Evolutionary conservation across 2,888 invertebrate genomes (phyloP).

Genomic region (Dichetophora obliterata): DNA sequence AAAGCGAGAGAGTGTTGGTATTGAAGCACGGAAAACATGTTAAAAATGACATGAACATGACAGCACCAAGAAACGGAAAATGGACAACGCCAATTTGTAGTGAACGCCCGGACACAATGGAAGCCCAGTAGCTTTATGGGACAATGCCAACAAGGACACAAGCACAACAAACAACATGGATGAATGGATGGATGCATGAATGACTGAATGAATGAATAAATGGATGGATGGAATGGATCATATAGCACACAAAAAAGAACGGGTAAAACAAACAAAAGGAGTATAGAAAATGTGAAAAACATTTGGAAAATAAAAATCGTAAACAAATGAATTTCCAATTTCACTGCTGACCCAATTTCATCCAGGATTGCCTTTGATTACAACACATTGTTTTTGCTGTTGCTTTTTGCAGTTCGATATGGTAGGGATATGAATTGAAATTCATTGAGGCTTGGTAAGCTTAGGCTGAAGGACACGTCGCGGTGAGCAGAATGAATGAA

Average conservation of each 20-base stretch:
- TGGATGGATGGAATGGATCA: neutral
- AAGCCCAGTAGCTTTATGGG: neutral
- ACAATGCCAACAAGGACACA: neutral
- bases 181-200: neutral
- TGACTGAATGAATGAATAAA: neutral
- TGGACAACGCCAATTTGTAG: conserved; percentile 13
- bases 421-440: neutral
- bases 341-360: conserved; percentile 32
- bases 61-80: conserved; percentile 7
- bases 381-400: conserved; percentile 8
- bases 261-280: neutral
- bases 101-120: conserved; percentile 2
- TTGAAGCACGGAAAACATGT: conserved; percentile 14
- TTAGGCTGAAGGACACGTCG: neutral
- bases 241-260: neutral
- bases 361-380: conserved; percentile 5
- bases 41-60: neutral
- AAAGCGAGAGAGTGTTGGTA: neutral
- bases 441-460: neutral
- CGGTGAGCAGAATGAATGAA: neutral
- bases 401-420: neutral
- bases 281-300: conserved; percentile 13
- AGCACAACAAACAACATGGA: neutral
- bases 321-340: conserved; percentile 38
- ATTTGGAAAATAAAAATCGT: conserved; percentile 28